phyloP scores from a whole-genome alignment of 2,797 vertebrate genomes.

The Hozukius guyotensis region DNA sequence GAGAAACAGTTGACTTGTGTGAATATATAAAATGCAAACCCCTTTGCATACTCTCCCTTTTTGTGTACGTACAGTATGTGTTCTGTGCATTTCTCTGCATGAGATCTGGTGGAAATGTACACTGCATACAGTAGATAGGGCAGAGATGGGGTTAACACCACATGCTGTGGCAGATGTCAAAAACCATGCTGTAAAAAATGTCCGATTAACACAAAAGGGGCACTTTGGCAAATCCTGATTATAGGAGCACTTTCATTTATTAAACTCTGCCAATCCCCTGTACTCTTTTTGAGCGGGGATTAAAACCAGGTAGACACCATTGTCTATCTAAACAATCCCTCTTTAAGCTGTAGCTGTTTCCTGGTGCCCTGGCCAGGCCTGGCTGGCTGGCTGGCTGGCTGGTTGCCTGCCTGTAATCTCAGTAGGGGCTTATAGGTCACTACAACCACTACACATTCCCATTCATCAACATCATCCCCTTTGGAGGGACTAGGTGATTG shows the following conservation, averaged over 20 bases:
- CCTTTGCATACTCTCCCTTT: neutral
- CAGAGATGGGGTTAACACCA: slow-evolving; percentile 64
- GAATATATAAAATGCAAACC: neutral
- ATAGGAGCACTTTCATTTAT: slow-evolving; percentile 88
- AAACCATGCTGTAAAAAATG: slow-evolving; percentile 86
- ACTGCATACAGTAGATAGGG: slow-evolving; percentile 25
- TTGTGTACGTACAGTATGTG: neutral
- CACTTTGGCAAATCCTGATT: slow-evolving; percentile 88
- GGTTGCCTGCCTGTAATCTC: slow-evolving; percentile 72
- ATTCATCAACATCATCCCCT: slow-evolving; percentile 80
- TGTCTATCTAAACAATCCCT: slow-evolving; percentile 83
- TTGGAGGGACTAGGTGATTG: slow-evolving; percentile 75
- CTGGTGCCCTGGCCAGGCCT: slow-evolving; percentile 49
- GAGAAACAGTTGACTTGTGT: neutral
- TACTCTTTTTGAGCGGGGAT: slow-evolving; percentile 75
- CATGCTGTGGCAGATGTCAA: slow-evolving; percentile 84
- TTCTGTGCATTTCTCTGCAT: neutral
- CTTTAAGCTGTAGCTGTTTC: slow-evolving; percentile 71
- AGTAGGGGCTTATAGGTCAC: slow-evolving; percentile 72
- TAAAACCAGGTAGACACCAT: slow-evolving; percentile 87
- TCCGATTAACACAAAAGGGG: slow-evolving; percentile 87
- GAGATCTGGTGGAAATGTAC: neutral
- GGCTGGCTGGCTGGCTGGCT: slow-evolving; percentile 37
- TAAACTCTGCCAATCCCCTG: slow-evolving; percentile 83
- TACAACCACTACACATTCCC: slow-evolving; percentile 71